phyloP scores from a whole-genome alignment of 2,113 vertebrate genomes.

The Dermatemys mawii region DNA sequence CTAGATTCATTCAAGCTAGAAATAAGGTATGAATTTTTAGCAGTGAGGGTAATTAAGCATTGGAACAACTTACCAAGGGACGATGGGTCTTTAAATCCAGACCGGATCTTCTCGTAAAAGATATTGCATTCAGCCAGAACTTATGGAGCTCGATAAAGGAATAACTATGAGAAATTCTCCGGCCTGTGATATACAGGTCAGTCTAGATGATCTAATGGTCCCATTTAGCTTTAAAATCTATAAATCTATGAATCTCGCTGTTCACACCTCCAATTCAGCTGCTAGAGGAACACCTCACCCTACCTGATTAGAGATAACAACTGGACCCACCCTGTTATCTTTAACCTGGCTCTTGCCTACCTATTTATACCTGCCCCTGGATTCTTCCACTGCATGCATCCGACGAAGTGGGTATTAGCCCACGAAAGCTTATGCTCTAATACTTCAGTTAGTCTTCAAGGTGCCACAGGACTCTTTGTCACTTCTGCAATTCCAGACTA shows the following conservation, averaged over 20 bases:
- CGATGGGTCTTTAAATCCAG: neutral
- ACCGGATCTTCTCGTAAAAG: neutral
- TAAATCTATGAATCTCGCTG: neutral
- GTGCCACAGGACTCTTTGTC: no score
- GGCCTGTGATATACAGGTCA: neutral
- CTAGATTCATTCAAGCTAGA: neutral
- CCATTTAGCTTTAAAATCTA: neutral
- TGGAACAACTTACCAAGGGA: neutral
- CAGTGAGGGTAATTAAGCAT: neutral
- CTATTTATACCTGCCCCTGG: no score
- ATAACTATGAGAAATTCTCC: neutral
- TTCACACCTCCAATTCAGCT: no score
- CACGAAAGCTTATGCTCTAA: no score
- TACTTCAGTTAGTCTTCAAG: no score
- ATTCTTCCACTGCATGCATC: no score
- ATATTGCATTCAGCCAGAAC: neutral
- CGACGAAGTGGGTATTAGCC: no score
- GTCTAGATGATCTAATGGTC: neutral
- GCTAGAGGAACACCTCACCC: no score
- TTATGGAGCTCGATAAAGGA: neutral
- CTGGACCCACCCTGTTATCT: no score
- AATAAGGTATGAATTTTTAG: neutral
- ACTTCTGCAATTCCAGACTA: no score
- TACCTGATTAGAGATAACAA: no score
- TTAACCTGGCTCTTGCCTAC: no score